phyloP scores from a whole-genome alignment of 2,797 vertebrate species.

The Anguilla marmorata region DNA sequence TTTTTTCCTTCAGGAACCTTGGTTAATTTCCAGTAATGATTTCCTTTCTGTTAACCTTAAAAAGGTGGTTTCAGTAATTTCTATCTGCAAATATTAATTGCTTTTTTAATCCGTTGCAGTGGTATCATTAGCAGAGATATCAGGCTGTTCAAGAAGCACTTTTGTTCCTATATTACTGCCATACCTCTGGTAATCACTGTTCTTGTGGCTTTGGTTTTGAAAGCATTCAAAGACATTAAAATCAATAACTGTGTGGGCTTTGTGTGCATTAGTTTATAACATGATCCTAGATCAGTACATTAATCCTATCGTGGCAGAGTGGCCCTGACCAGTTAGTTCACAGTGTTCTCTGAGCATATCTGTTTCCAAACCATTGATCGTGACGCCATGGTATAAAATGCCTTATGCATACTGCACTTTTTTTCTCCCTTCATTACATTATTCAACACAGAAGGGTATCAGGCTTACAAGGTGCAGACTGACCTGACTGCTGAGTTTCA shows the following conservation, averaged over 20 bases:
- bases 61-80: not conserved
- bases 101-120: slow-evolving; percentile 68
- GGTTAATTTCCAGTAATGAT: not conserved
- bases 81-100: slow-evolving; percentile 35
- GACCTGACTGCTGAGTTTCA: not conserved
- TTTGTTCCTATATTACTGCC: slow-evolving; percentile 80
- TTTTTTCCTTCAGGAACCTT: not conserved
- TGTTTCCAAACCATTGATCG: not conserved
- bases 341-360: not conserved
- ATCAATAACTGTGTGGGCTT: slow-evolving; percentile 25
- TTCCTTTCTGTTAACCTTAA: not conserved
- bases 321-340: not conserved
- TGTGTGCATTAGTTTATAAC: slow-evolving; percentile 2
- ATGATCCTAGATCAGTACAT: not conserved
- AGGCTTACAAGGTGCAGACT: not conserved
- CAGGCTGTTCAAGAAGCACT: slow-evolving; percentile 76
- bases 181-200: slow-evolving; percentile 76
- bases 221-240: not conserved
- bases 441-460: not conserved
- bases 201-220: slow-evolving; percentile 20
- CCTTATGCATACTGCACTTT: not conserved
- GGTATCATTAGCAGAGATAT: slow-evolving; percentile 84
- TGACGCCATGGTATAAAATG: not conserved
- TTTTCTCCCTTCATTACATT: not conserved
- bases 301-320: not conserved